Evolutionary conservation across 2,888 invertebrate species (phyloP).

Genomic region (Drosophila falleni): DNA sequence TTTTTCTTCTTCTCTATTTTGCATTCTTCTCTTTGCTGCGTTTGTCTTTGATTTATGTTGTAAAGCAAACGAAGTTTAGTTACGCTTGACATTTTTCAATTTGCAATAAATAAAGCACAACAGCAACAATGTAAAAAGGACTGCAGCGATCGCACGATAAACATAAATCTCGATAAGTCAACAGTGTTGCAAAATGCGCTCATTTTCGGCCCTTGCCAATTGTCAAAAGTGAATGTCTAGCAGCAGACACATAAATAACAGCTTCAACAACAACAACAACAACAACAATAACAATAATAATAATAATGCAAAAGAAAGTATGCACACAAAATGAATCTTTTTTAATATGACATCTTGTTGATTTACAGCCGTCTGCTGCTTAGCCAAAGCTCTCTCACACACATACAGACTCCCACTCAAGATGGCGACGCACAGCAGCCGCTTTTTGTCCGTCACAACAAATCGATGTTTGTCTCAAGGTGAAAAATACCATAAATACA

Average conservation of each 20-base stretch:
- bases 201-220: slow-evolving; percentile 34
- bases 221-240: slow-evolving; percentile 25
- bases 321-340: slow-evolving; percentile 46
- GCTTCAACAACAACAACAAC: slow-evolving; percentile 3
- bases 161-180: slow-evolving; percentile 15
- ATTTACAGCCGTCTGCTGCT: slow-evolving; percentile 65
- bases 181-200: slow-evolving; percentile 30
- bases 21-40: slow-evolving; percentile 25
- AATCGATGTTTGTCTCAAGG: slow-evolving; percentile 78
- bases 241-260: slow-evolving; percentile 68
- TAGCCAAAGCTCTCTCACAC: slow-evolving; percentile 18
- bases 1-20: slow-evolving; percentile 12
- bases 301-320: slow-evolving; percentile 35
- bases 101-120: slow-evolving; percentile 70
- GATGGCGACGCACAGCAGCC: slow-evolving; percentile 50
- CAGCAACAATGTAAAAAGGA: slow-evolving; percentile 11
- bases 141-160: slow-evolving; percentile 20
- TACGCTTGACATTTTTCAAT: slow-evolving; percentile 65
- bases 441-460: slow-evolving; percentile 64
- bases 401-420: slow-evolving; percentile 18
- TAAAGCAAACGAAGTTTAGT: slow-evolving; percentile 28
- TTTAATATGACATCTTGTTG: slow-evolving; percentile 62
- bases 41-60: slow-evolving; percentile 58
- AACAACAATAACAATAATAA: background rate
- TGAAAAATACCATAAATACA: slow-evolving; percentile 64